Evolutionary conservation across 2,797 vertebrate genomes (phyloP).

Genomic region (Ceryle rudis): DNA sequence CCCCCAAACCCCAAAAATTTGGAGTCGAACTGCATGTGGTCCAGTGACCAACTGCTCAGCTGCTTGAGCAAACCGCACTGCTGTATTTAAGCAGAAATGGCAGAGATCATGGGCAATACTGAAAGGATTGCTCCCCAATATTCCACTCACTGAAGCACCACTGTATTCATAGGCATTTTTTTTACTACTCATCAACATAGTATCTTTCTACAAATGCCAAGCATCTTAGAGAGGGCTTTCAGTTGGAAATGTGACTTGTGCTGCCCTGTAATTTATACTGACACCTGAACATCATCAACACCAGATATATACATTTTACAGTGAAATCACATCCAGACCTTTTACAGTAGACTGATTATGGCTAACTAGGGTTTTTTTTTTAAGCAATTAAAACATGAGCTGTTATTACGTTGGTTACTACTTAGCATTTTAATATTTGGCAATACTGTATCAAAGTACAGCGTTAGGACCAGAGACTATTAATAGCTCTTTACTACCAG

Average conservation of each 20-base stretch:
- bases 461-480: neutral
- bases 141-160: neutral
- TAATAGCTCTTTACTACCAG: neutral
- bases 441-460: neutral
- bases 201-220: neutral
- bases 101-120: neutral
- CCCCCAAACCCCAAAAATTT: neutral
- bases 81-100: neutral
- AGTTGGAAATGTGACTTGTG: neutral
- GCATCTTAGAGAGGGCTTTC: neutral
- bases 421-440: neutral
- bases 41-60: neutral
- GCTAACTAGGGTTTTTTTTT: neutral
- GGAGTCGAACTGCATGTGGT: neutral
- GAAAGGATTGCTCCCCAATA: neutral
- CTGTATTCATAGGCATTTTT: neutral
- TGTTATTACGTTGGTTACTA: conserved; percentile 7
- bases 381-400: neutral
- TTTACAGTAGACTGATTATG: neutral
- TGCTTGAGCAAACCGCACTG: neutral
- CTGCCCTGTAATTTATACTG: conserved; percentile 11
- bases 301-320: neutral
- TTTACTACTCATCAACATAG: neutral
- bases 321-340: neutral
- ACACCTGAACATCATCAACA: neutral